Base-by-base conservation (phyloP, 2,888 invertebrate species). In the Syrphus vitripennis region DNA sequence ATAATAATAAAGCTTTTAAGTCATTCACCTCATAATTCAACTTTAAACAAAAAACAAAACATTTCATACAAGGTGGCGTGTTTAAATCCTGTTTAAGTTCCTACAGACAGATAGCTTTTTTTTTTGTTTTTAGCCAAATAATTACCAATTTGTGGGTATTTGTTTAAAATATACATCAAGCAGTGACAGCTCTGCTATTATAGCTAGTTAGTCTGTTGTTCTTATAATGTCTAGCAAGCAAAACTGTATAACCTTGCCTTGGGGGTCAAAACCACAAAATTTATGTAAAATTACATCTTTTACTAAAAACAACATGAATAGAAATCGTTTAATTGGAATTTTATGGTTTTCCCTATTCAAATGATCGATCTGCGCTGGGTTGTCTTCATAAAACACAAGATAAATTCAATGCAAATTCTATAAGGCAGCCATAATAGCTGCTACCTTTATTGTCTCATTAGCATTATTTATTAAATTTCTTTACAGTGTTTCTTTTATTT, bases 241-340 rank as follows among this genome's bases (percentile, higher is more conserved):
- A 65, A 45, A 12, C 19, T 65, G 42, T 4, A 19, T 29, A 29
- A 29, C 45, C 42, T 65, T 45, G 29, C 63, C 42, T 59, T 16
- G 16, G 63, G 61, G 29, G 29, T 4, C 26, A 77, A 67, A 59
- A 67, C 74, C 57, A 26, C 31, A 19, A 59, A 80, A 72, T 72
- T 72, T 57, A 77, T 82, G 82, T 82, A 34, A 77, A 72, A 48
- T 72, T 80, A 84, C 79, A 75, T 71, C 67, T 83, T 76, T 55
- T 69, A 70, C 57, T 29, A 76, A 40, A 48, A 65, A n/a, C 9
- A 50, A 53, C 70, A 76, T 84, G 71, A 84, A 80, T 76, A 84
- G 45, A 77, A 53, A 84, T 81, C 84, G 63, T 80, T 84, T 84
- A 84, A 84, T 77, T 72, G 53, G 76, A 40, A 61, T 72, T 67